Base-by-base conservation (phyloP, 1,140 invertebrate species). In the Listronotus oregonensis region DNA sequence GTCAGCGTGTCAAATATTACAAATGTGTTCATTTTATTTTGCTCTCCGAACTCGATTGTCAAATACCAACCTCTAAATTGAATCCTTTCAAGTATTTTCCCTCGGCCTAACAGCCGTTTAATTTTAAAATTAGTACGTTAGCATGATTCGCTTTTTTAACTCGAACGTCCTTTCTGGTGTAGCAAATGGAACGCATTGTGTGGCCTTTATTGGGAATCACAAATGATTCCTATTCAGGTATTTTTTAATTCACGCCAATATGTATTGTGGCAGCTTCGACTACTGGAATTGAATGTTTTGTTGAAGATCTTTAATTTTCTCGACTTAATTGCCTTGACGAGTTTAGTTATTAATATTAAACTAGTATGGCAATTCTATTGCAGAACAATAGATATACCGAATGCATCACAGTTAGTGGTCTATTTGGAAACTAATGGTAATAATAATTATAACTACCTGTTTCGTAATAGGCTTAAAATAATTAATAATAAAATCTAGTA, bases 231-330 rank as follows among this genome's bases (percentile, higher is more conserved):
- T 59, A 51, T 65, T 51, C 63, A 65, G 46, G 55, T 47, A 58
- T 31, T 49, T 60, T 60, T 60, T 60, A 60, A 60, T 60, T 60
- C 44, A 37, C 52, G 21, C 39, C 52, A 56, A 56, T 56, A 56
- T 11, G 49, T 34, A 59, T 60, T 60, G 63, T 49, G 40, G 37
- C 46, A 11, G 55, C 59, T 42, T 42, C 55, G 50, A 42, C 63
- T 65, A 65, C 63, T 52, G 63, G 63, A 65, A 65, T 65, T 65
- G 47, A 51, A 21, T 57, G 52, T 54, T 57, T 65, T 65, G 55
- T 54, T 51, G 39, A 14, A 51, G 58, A 50, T 51, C 47, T 51
- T 34, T 60, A 60, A 60, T 27, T 60, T 60, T 50, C 37, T 8
- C 17, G 14, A 60, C 44, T 60, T 60, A 58, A 58, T 58, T 58